Percentiles rank a stretch among this genome's conserved stretches.
Evolutionary conservation across 2,113 vertebrate genomes (phyloP).

Genomic region (Oryctolagus cuniculus): DNA sequence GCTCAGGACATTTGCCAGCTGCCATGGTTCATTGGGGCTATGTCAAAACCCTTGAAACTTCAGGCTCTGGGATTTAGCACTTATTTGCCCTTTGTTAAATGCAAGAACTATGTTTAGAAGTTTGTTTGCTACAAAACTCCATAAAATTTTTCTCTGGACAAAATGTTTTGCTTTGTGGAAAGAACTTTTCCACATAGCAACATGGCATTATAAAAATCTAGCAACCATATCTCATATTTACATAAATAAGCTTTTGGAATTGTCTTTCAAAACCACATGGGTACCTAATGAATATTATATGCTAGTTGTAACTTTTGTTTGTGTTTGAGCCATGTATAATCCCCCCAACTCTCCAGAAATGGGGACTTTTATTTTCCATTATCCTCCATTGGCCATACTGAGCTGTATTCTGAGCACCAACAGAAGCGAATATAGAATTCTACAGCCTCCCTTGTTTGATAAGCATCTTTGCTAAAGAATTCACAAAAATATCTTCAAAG

Average conservation of each 20-base stretch:
- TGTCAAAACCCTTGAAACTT: background rate
- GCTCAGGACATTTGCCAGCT: slow-evolving; percentile 72
- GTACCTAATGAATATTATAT: slow-evolving; percentile 27
- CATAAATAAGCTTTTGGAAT: slow-evolving; percentile 45
- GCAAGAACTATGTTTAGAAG: slow-evolving; percentile 52
- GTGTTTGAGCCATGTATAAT: slow-evolving; percentile 47
- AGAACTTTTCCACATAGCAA: slow-evolving; percentile 34
- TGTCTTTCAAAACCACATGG: slow-evolving; percentile 39
- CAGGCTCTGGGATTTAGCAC: slow-evolving; percentile 22
- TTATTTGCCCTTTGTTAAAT: slow-evolving; percentile 56
- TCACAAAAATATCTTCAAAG: slow-evolving; percentile 4
- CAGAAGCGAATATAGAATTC: slow-evolving; percentile 34
- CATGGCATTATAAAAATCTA: slow-evolving; percentile 53
- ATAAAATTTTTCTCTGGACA: background rate
- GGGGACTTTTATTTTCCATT: slow-evolving; percentile 48
- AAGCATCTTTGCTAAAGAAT: slow-evolving; percentile 38
- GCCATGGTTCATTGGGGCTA: background rate
- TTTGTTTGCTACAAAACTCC: background rate
- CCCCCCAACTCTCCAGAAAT: background rate
- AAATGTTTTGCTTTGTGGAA: slow-evolving; percentile 55
- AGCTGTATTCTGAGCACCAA: slow-evolving; percentile 53
- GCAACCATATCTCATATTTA: slow-evolving; percentile 16
- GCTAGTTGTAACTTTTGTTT: slow-evolving; percentile 58
- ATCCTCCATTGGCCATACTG: slow-evolving; percentile 9
- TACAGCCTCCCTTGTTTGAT: background rate